phyloP scores from a whole-genome alignment of 1,140 invertebrate species.

The Platyscapa corneri region DNA sequence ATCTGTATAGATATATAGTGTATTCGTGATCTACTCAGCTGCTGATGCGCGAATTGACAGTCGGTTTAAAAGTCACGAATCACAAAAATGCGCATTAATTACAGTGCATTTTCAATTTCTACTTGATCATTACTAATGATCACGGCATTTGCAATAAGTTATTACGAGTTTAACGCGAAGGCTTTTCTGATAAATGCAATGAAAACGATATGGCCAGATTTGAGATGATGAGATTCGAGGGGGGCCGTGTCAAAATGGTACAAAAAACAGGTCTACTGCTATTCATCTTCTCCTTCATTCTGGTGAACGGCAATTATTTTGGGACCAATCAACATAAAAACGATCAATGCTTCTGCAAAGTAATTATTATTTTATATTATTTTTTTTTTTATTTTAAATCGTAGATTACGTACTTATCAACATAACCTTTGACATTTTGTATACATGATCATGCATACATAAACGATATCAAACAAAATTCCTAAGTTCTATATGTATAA shows the following conservation, averaged over 20 bases:
- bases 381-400: conserved; percentile 28
- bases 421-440: conserved; percentile 57
- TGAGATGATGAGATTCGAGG: conserved; percentile 41
- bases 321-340: conserved; percentile 55
- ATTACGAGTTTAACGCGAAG: background rate
- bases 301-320: conserved; percentile 64
- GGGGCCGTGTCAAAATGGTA: background rate
- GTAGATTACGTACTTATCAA: conserved; percentile 1
- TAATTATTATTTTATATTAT: conserved; percentile 48
- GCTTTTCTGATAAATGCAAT: conserved; percentile 11
- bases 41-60: conserved; percentile 20
- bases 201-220: conserved; percentile 24
- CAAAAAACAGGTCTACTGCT: conserved; percentile 13
- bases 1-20: background rate
- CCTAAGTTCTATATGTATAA: background rate
- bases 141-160: background rate
- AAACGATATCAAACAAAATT: background rate
- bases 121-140: conserved; percentile 14
- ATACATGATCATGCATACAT: background rate
- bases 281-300: conserved; percentile 34
- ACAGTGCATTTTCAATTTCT: background rate
- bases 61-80: conserved; percentile 18
- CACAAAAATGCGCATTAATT: background rate
- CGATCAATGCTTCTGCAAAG: conserved; percentile 71
- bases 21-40: conserved; percentile 7